A percentile compares a stretch with the other conserved stretches of the same genome.
phyloP scores from a whole-genome alignment of 2,888 invertebrate species.

The Gryllus longicercus region DNA sequence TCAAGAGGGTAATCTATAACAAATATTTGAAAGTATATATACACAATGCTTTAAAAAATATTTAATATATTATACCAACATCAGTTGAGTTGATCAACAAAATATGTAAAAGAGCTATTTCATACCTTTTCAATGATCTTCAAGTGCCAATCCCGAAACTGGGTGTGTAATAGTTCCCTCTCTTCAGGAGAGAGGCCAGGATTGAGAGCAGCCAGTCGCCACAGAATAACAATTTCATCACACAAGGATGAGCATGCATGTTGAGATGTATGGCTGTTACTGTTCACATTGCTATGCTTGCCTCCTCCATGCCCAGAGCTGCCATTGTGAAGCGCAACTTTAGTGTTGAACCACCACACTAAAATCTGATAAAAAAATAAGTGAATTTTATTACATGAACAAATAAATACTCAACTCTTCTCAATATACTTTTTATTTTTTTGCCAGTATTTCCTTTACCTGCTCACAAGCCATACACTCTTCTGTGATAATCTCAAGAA shows the following conservation, averaged over 20 bases:
- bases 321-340: slow-evolving; percentile 84
- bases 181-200: slow-evolving; percentile 89
- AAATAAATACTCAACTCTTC: not conserved
- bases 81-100: too few relatives aligned
- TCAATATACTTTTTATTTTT: not conserved
- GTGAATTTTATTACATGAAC: slow-evolving; percentile 23
- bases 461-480: slow-evolving; percentile 97
- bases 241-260: slow-evolving; percentile 96
- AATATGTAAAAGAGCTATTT: too few relatives aligned
- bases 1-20: too few relatives aligned
- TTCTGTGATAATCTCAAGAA: slow-evolving; percentile 95
- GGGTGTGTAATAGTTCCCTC: slow-evolving; percentile 81
- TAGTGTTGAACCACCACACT: slow-evolving; percentile 99
- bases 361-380: slow-evolving; percentile 62
- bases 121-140: slow-evolving; percentile 85
- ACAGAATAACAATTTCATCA: slow-evolving; percentile 94
- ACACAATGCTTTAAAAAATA: too few relatives aligned
- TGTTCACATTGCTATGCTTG: slow-evolving; percentile 78
- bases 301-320: slow-evolving; percentile 67
- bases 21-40: too few relatives aligned
- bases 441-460: slow-evolving; percentile 48
- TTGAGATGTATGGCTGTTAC: slow-evolving; percentile 86
- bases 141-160: slow-evolving; percentile 91
- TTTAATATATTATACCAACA: too few relatives aligned
- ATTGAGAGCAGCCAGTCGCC: slow-evolving; percentile 94